Evolutionary conservation across 2,888 invertebrate genomes (phyloP).

Genomic region (Catocala sponsa): DNA sequence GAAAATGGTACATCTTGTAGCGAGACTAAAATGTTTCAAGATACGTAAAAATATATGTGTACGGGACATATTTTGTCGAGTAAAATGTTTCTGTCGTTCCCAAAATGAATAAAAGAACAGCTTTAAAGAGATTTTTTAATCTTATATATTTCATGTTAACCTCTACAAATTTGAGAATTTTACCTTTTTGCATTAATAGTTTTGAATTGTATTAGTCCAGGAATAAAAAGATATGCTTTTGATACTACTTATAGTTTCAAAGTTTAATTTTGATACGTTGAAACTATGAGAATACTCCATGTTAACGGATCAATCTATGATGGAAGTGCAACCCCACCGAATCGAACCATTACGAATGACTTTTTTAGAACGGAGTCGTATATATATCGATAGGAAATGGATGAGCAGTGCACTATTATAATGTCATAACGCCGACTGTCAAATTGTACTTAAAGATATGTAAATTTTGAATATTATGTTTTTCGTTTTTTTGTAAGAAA

Average conservation of each 20-base stretch:
- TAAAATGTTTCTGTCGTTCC: not conserved
- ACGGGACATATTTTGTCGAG: slow-evolving; percentile 10
- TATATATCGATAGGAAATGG: slow-evolving; percentile 51
- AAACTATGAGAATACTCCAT: not conserved
- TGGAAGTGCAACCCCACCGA: slow-evolving; percentile 44
- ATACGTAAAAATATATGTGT: not conserved
- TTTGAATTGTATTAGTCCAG: no score
- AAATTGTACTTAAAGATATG: no score
- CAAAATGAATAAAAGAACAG: not conserved
- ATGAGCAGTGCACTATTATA: no score
- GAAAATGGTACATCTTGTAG: slow-evolving; percentile 9
- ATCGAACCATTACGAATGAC: slow-evolving; percentile 43
- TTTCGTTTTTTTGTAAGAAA: no score
- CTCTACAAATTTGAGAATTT: no score
- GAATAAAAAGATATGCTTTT: no score
- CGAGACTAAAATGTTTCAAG: not conserved
- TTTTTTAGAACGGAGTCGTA: slow-evolving; percentile 52
- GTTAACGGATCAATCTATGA: slow-evolving; percentile 30
- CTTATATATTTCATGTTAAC: not conserved
- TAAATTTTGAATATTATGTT: no score
- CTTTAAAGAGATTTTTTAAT: slow-evolving; percentile 3
- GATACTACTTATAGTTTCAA: no score
- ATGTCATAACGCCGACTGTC: no score
- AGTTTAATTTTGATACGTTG: no score
- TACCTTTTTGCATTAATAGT: no score